phyloP scores from a whole-genome alignment of 2,888 invertebrate genomes.

The Biston betularia region DNA sequence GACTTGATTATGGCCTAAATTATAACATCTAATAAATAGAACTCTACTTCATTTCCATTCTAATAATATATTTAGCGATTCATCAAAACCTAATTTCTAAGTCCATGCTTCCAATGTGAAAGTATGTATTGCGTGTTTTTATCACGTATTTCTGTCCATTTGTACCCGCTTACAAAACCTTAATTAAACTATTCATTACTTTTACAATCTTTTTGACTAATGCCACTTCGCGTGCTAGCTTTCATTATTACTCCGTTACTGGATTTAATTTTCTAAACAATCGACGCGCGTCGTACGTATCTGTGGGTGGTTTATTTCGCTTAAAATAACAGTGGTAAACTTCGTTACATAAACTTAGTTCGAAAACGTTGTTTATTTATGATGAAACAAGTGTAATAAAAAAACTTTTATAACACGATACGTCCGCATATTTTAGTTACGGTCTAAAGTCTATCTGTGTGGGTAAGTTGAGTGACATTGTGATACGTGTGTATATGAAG shows the following conservation, averaged over 20 bases:
- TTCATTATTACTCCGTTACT: constrained; percentile 43
- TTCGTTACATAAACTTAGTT: constrained; percentile 44
- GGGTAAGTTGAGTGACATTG: too few relatives aligned
- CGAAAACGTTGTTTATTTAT: constrained; percentile 44
- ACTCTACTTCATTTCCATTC: background rate
- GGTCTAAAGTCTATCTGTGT: background rate
- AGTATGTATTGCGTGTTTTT: constrained; percentile 22
- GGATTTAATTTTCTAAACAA: constrained; percentile 43
- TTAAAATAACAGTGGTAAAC: constrained; percentile 35
- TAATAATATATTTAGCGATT: background rate
- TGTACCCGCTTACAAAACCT: constrained; percentile 11
- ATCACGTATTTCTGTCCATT: constrained; percentile 21
- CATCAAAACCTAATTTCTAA: background rate
- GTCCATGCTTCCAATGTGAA: background rate
- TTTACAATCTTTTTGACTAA: constrained; percentile 31
- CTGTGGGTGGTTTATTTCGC: constrained; percentile 34
- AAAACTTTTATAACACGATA: constrained; percentile 51
- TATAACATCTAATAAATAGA: too few relatives aligned
- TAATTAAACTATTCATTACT: constrained; percentile 30
- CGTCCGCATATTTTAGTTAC: constrained; percentile 37
- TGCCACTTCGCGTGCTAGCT: constrained; percentile 52
- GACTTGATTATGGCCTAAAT: too few relatives aligned
- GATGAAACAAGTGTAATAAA: constrained; percentile 49
- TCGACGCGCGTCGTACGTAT: constrained; percentile 33
- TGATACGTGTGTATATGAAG: constrained; percentile 35